Conservation (phyloP, 2,888 invertebrate species). For the Stenoptilia bipunctidactyla region DNA sequence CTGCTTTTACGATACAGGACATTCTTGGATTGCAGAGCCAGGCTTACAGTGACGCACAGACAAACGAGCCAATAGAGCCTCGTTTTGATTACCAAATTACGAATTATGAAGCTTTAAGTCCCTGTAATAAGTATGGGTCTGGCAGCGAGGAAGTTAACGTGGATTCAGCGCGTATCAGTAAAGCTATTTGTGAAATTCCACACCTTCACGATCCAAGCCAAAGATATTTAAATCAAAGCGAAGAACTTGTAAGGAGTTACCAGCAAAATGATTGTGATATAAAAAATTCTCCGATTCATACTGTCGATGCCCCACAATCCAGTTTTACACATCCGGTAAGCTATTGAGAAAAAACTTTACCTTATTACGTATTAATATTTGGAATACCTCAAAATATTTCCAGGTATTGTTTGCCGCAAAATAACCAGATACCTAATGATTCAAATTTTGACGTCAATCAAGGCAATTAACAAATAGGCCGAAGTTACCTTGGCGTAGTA, state of each 20-base stretch:
- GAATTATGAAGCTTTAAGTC: slow-evolving; percentile 47
- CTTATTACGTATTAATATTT: slow-evolving; percentile 21
- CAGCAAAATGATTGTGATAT: slow-evolving; percentile 18
- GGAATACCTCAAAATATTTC: not conserved
- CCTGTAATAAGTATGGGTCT: slow-evolving; percentile 42
- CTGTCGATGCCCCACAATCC: slow-evolving; percentile 36
- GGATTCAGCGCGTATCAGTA: too few species aligned
- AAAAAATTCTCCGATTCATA: slow-evolving; percentile 40
- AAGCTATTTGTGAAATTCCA: too few species aligned
- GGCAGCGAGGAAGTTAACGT: slow-evolving; percentile 33
- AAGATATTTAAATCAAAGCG: slow-evolving; percentile 24
- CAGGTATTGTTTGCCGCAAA: slow-evolving; percentile 34
- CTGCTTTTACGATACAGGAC: slow-evolving; percentile 62
- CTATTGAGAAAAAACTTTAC: slow-evolving; percentile 7
- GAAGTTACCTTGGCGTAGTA: slow-evolving; percentile 34
- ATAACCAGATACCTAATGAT: slow-evolving; percentile 57
- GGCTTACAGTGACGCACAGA: slow-evolving; percentile 29
- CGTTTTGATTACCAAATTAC: slow-evolving; percentile 49
- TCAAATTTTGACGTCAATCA: slow-evolving; percentile 47
- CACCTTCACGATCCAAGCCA: slow-evolving; percentile 25
- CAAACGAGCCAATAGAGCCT: slow-evolving; percentile 36
- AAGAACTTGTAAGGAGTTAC: too few species aligned
- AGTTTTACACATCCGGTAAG: slow-evolving; percentile 53
- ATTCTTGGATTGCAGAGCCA: slow-evolving; percentile 54
- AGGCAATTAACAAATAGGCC: slow-evolving; percentile 43